Percentiles rank a stretch among this genome's conserved stretches.
Evolutionary conservation across 2,113 vertebrate genomes (phyloP).

Genomic region (Caranx melampygus): DNA sequence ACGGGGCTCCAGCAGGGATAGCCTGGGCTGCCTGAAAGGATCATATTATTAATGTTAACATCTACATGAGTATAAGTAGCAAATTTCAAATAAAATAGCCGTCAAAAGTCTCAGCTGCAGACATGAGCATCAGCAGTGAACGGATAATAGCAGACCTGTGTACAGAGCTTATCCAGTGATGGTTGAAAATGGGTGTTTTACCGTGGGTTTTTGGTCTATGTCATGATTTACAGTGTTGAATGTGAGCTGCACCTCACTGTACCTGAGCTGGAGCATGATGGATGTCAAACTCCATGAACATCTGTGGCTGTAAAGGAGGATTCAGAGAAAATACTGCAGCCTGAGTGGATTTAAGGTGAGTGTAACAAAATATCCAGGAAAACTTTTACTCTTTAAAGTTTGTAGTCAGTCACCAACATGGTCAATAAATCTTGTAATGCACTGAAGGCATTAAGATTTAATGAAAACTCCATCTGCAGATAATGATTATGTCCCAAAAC

Average conservation of each 20-base stretch:
- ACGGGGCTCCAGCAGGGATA: conserved; percentile 56
- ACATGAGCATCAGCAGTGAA: conserved; percentile 10
- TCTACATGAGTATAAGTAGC: not conserved
- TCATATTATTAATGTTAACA: not conserved
- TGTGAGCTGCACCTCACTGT: conserved; percentile 8
- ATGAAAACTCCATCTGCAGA: not conserved
- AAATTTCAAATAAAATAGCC: not conserved
- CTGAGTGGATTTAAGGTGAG: conserved; percentile 1
- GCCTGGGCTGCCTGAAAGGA: conserved; percentile 49
- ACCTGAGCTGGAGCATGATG: conserved; percentile 64
- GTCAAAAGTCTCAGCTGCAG: not conserved
- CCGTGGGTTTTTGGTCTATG: conserved; percentile 18
- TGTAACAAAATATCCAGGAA: not conserved
- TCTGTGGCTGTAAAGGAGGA: conserved; percentile 41
- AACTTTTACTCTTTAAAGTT: not conserved
- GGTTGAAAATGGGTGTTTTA: conserved; percentile 9
- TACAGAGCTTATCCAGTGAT: not conserved
- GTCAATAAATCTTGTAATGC: not conserved
- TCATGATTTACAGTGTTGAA: not conserved
- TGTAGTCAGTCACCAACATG: not conserved
- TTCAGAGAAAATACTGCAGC: not conserved
- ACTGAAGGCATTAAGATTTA: no score
- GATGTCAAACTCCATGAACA: conserved; percentile 70
- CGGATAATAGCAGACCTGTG: conserved; percentile 16
- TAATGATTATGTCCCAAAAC: not conserved